Evolutionary conservation across 2,888 invertebrate species (phyloP).

Genomic region (Schizaphis graminum): DNA sequence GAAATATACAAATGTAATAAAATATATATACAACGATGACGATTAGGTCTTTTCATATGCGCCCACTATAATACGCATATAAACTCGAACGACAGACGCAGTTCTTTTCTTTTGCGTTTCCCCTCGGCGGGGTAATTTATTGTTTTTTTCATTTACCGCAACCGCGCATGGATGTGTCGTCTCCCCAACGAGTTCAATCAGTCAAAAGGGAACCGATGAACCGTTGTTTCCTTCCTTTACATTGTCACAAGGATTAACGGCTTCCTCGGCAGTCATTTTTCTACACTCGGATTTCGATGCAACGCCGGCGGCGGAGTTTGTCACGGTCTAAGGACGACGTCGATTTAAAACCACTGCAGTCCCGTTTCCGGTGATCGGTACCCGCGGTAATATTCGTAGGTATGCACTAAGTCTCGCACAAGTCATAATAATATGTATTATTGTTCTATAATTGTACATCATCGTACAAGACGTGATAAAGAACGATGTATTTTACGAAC

Average conservation of each 20-base stretch:
- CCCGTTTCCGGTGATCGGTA: conserved; percentile 53
- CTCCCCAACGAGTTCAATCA: conserved; percentile 57
- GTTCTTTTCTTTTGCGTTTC: conserved; percentile 50
- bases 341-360: conserved; percentile 21
- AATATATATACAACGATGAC: background rate
- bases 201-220: conserved; percentile 66
- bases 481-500: background rate
- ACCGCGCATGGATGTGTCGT: background rate
- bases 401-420: background rate
- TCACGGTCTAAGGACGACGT: conserved; percentile 48
- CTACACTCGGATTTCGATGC: conserved; percentile 8
- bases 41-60: background rate
- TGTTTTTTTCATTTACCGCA: background rate
- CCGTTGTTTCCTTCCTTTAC: conserved; percentile 66
- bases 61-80: background rate
- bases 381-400: background rate
- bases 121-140: conserved; percentile 44
- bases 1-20: background rate
- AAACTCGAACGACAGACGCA: conserved; percentile 2
- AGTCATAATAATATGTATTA: background rate
- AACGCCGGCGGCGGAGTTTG: conserved; percentile 31
- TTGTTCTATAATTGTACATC: background rate
- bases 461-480: background rate
- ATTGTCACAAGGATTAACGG: conserved; percentile 65
- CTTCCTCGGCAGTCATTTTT: conserved; percentile 55